These are phyloP conservation scores for Corythornis cristatus DNA, from an alignment of 2,113 vertebrate genomes.

Conservation along the genomic window DNA sequence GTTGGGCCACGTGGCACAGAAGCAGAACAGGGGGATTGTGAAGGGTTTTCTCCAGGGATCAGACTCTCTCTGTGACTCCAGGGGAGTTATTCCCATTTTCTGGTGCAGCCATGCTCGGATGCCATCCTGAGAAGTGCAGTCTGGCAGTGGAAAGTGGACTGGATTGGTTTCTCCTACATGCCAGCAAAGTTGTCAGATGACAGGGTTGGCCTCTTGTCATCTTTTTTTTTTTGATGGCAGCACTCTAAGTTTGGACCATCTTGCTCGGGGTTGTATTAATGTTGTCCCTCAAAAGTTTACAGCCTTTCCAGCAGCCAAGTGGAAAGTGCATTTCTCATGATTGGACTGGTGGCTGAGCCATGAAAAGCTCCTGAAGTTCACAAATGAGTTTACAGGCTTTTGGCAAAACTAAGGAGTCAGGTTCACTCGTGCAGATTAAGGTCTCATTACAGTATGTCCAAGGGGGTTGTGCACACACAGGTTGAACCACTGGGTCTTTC, in stretches of 20 bases:
- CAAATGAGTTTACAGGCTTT: constrained; percentile 40
- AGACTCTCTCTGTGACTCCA: neutral
- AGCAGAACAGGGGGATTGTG: neutral
- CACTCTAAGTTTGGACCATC: constrained; percentile 34
- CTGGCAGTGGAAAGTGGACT: neutral
- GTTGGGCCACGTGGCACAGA: constrained; percentile 35
- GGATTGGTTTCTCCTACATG: neutral
- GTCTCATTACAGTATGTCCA: neutral
- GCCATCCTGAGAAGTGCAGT: neutral
- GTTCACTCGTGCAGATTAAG: constrained; percentile 36
- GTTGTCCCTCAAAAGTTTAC: constrained; percentile 31
- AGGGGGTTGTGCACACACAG: neutral
- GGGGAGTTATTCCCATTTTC: neutral
- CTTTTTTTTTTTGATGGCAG: neutral
- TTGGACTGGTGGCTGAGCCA: neutral
- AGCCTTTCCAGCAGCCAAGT: constrained; percentile 35
- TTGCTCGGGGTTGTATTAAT: neutral
- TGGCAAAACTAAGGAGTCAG: constrained; percentile 35
- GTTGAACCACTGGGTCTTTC: neutral
- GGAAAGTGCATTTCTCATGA: constrained; percentile 50
- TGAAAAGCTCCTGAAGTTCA: constrained; percentile 24
- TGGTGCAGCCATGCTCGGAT: neutral
- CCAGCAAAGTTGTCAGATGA: neutral
- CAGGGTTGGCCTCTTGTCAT: neutral
- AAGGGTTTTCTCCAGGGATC: constrained; percentile 7